Evolutionary conservation across 1,140 invertebrate genomes (phyloP).

Genomic region (Nilaparvata lugens): DNA sequence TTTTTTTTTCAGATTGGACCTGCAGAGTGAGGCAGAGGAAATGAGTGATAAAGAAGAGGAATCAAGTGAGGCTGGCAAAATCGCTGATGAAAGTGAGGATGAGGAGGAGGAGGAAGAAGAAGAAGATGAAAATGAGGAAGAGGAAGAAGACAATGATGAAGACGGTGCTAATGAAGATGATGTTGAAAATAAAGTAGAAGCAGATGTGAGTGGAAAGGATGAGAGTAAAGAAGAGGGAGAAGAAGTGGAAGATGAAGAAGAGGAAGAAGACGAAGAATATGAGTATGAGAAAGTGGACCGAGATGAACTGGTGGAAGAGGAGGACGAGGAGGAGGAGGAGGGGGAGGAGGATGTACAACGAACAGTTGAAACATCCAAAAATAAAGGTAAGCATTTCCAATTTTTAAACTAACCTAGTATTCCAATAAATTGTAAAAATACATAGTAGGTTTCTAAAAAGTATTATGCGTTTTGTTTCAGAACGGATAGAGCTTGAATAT

Average conservation of each 20-base stretch:
- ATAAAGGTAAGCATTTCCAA: too few relatives aligned
- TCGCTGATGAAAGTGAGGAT: conserved; percentile 27
- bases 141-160: conserved; percentile 29
- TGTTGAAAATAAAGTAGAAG: conserved; percentile 6
- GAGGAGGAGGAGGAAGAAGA: conserved; percentile 30
- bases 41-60: conserved; percentile 31
- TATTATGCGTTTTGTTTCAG: too few relatives aligned
- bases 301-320: conserved; percentile 47
- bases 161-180: conserved; percentile 1
- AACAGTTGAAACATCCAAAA: not conserved
- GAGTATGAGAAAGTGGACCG: conserved; percentile 35
- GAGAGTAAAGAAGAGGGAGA: conserved; percentile 32
- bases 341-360: too few relatives aligned
- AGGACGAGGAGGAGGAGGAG: not conserved
- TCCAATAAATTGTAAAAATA: too few relatives aligned
- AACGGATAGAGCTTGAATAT: too few relatives aligned
- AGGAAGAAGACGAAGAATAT: conserved; percentile 24
- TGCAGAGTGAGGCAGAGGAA: conserved; percentile 15
- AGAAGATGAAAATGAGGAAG: conserved; percentile 32
- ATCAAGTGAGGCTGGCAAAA: conserved; percentile 26
- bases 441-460: too few relatives aligned
- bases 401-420: too few relatives aligned
- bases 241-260: conserved; percentile 10
- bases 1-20: conserved; percentile 12
- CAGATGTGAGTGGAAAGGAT: too few relatives aligned